Evolutionary conservation across 2,113 vertebrate genomes (phyloP), one percentile per base, ranked within the genome.

Genomic region (Probosciger aterrimus): DNA sequence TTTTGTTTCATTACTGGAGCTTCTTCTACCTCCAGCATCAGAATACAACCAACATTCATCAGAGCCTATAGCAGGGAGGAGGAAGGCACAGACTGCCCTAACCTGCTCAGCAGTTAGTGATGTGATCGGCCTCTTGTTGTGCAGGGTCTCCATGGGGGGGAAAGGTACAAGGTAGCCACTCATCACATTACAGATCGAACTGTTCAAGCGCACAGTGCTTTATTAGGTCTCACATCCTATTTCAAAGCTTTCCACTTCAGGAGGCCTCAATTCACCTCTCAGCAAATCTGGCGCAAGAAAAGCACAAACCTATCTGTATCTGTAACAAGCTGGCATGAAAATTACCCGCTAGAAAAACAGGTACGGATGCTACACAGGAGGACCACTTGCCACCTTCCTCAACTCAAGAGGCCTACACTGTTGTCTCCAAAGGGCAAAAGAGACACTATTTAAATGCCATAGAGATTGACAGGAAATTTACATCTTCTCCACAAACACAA

Each of bases 161-260:
- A 71, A 59, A 9, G 62, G 80, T 39, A 62, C 76, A 81, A 17
- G 16, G 76, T 63, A 82, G 52, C 78, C 41, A 47, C 78, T 91
- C 94, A 82, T 73, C 52, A 31, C 46, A 11, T 76, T 47, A 47
- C 0, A 80, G 6, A 91, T 76, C 89, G 69, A 87, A 65, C 3
- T 1, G 67, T 47, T 76, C 33, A n/a, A 43, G 46, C 2, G 1
- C n/a, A 27, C 20, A 5, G 20, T 10, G 49, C 31, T 69, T 69
- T 77, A 73, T 69, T 73, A 77, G 31, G 30, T 88, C 79, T 82
- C 84, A 49, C 70, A 30, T 64, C 11, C 39, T 23, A 31, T 79
- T 92, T 89, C 75, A 89, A 78, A 92, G 67, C 63, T 57, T 68
- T 57, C 47, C 39, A 47, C 49, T 52, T 73, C 82, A 74, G 68